Evolutionary conservation across 1,140 invertebrate species (phyloP).

Genomic region (Drosophila rufa): DNA sequence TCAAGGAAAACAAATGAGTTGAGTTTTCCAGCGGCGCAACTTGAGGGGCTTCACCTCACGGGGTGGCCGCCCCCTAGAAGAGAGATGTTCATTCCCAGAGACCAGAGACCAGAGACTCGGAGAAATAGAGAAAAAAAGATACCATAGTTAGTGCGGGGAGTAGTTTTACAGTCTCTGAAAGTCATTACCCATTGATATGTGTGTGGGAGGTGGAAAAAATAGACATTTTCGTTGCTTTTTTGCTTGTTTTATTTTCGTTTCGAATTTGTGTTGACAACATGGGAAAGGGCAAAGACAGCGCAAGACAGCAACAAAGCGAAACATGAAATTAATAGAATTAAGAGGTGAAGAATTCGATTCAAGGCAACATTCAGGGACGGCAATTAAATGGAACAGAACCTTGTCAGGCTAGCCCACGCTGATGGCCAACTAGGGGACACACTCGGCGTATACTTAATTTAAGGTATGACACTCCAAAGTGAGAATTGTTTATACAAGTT

Average conservation of each 20-base stretch:
- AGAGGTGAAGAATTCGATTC: conserved; percentile 61
- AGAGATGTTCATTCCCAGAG: conserved; percentile 16
- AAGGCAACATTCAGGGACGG: conserved; percentile 68
- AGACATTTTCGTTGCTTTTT: conserved; percentile 16
- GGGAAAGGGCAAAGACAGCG: conserved; percentile 61
- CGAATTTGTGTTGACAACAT: conserved; percentile 50
- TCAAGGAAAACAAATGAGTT: conserved; percentile 76
- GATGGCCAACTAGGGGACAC: neutral
- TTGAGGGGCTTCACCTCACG: conserved; percentile 46
- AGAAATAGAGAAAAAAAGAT: conserved; percentile 1
- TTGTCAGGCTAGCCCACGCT: conserved; percentile 30
- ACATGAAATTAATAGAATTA: conserved; percentile 78
- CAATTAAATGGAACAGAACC: conserved; percentile 57
- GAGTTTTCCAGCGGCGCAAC: conserved; percentile 28
- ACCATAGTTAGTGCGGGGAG: conserved; percentile 19
- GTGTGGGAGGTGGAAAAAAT: conserved; percentile 22
- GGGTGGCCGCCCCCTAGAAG: conserved; percentile 30
- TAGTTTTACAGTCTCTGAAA: conserved; percentile 55
- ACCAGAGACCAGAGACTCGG: conserved; percentile 14
- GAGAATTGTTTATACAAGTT: too few relatives aligned
- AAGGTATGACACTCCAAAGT: too few relatives aligned
- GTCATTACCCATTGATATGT: conserved; percentile 65
- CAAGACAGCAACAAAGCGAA: conserved; percentile 50
- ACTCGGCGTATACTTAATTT: conserved; percentile 16
- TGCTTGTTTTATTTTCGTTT: conserved; percentile 8